phyloP scores from a whole-genome alignment of 2,797 vertebrate genomes.

The Acipenser transmontanus region DNA sequence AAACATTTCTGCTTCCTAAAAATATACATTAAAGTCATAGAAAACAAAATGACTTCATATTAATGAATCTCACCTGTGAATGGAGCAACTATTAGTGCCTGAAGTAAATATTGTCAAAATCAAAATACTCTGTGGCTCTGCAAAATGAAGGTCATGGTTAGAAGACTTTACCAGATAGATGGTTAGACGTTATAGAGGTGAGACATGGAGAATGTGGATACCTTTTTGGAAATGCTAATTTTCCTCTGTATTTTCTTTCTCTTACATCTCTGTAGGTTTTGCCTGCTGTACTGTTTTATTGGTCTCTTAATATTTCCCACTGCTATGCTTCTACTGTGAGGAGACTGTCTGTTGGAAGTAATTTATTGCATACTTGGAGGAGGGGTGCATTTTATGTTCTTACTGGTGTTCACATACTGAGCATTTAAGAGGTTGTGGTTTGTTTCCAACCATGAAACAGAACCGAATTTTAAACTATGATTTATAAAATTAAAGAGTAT shows the following conservation, averaged over 20 bases:
- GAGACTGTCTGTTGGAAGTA: too few species aligned
- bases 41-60: slow-evolving; percentile 36
- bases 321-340: too few species aligned
- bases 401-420: too few species aligned
- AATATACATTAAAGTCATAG: slow-evolving; percentile 41
- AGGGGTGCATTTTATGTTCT: too few species aligned
- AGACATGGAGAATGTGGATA: slow-evolving; percentile 49
- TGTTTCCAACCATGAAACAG: too few species aligned
- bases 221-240: slow-evolving; percentile 42
- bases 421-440: too few species aligned
- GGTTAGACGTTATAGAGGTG: slow-evolving; percentile 52
- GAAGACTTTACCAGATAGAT: slow-evolving; percentile 54
- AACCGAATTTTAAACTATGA: too few species aligned
- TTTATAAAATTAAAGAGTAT: too few species aligned
- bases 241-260: slow-evolving; percentile 23
- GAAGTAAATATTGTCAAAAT: slow-evolving; percentile 69
- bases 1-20: slow-evolving; percentile 24
- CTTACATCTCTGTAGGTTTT: slow-evolving; percentile 5
- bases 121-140: slow-evolving; percentile 45
- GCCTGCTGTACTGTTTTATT: background rate
- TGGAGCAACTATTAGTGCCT: slow-evolving; percentile 53
- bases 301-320: too few species aligned
- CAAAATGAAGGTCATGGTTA: slow-evolving; percentile 67
- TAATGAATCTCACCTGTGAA: slow-evolving; percentile 39
- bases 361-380: too few species aligned